These are phyloP conservation scores for Chaetura pelagica DNA, from an alignment of 2,113 vertebrate species.

Conservation along the genomic window DNA sequence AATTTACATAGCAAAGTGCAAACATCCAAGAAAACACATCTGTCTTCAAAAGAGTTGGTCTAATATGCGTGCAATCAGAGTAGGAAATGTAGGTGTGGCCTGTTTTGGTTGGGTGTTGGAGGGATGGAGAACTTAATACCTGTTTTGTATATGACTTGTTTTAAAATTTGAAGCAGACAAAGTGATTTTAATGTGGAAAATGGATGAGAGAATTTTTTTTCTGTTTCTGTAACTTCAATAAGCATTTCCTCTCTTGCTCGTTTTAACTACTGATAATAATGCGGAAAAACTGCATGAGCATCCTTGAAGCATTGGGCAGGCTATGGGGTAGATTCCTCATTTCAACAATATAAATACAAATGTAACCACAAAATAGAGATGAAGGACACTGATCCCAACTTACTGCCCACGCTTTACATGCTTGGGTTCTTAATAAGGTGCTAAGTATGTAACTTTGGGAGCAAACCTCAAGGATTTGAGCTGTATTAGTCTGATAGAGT, in stretches of 20 bases:
- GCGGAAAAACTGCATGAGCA: neutral
- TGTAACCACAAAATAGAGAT: neutral
- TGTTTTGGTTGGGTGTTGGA: fast-evolving
- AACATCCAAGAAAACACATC: neutral
- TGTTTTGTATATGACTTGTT: neutral
- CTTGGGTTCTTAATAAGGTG: neutral
- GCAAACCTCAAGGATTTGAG: neutral
- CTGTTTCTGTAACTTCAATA: neutral
- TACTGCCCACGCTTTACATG: neutral
- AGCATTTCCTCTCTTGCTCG: neutral
- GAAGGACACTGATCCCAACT: neutral
- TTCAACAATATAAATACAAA: neutral
- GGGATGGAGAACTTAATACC: neutral
- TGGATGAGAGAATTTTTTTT: neutral
- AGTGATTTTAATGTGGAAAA: constrained; percentile 47
- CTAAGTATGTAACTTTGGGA: neutral
- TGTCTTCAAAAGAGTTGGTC: neutral
- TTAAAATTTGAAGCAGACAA: constrained; percentile 10
- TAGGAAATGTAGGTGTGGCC: neutral
- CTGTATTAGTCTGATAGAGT: neutral
- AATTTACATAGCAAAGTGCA: constrained; percentile 24
- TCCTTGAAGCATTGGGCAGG: neutral
- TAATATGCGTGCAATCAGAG: neutral
- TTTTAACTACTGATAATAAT: neutral
- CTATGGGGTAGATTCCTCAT: neutral